Percentiles rank a stretch among this genome's conserved stretches.
Conservation (phyloP, 2,797 vertebrate genomes). For the Hoplostethus atlanticus region DNA sequence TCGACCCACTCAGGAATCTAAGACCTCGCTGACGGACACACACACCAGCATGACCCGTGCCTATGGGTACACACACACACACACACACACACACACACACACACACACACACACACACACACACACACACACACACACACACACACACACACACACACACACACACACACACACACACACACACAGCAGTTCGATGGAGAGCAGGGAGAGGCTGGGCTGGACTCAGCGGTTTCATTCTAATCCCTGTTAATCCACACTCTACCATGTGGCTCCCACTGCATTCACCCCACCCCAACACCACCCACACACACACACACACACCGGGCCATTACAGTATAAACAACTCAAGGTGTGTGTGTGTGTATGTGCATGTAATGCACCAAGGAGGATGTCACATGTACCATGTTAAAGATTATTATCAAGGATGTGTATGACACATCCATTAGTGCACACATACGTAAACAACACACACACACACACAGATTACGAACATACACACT, state of each 20-base stretch:
- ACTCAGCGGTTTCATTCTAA: constrained; percentile 66
- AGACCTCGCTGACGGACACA: constrained; percentile 24
- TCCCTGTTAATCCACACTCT: constrained; percentile 51
- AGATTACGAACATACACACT: not conserved
- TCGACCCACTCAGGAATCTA: constrained; percentile 55
- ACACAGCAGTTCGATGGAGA: constrained; percentile 1
- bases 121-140: not conserved
- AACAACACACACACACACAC: not conserved
- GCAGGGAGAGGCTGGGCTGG: constrained; percentile 29
- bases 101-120: not conserved
- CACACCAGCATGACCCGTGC: not conserved
- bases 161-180: not conserved
- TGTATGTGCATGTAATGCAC: constrained; percentile 1
- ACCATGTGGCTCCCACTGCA: constrained; percentile 19
- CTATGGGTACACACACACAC: not conserved
- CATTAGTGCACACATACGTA: not conserved
- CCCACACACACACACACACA: constrained; percentile 15
- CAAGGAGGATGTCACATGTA: constrained; percentile 1
- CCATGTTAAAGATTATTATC: constrained; percentile 33
- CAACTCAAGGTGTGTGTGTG: constrained; percentile 4
- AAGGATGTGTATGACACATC: constrained; percentile 38
- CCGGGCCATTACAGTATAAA: too few species aligned
- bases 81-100: not conserved
- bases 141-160: not conserved
- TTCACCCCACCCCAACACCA: constrained; percentile 9